Percentiles rank a stretch among this genome's conserved stretches.
These are phyloP conservation scores for Cuniculus paca DNA, from an alignment of 2,797 vertebrate species.

Conservation along the genomic window DNA sequence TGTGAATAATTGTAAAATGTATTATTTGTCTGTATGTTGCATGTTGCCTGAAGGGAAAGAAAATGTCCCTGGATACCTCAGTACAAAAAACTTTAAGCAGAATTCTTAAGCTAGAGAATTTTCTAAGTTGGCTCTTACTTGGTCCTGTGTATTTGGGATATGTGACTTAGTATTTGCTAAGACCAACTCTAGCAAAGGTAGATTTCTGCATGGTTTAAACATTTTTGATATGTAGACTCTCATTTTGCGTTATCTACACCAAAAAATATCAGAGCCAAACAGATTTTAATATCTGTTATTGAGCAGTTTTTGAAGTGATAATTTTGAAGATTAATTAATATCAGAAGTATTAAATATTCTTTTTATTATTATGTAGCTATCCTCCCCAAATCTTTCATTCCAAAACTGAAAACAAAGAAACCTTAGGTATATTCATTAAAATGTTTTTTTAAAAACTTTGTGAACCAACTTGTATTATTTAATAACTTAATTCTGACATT, in stretches of 20 bases:
- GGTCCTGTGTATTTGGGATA: neutral
- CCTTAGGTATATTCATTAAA: neutral
- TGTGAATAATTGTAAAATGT: neutral
- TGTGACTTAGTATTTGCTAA: neutral
- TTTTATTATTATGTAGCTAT: slow-evolving; percentile 7
- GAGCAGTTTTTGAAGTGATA: neutral
- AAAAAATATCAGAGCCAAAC: neutral
- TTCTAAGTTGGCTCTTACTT: slow-evolving; percentile 17
- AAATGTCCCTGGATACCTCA: neutral
- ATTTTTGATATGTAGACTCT: slow-evolving; percentile 7
- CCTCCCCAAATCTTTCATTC: neutral
- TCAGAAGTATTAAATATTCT: neutral
- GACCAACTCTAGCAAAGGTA: neutral
- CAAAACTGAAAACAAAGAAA: neutral
- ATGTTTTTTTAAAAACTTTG: neutral
- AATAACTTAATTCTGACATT: slow-evolving; percentile 31
- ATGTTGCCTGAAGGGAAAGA: neutral
- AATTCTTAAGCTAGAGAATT: slow-evolving; percentile 10
- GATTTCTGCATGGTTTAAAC: neutral
- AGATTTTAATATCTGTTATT: neutral
- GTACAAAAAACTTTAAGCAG: neutral
- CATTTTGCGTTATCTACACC: neutral
- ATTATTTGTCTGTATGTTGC: neutral
- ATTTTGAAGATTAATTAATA: neutral
- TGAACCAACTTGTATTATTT: neutral